A percentile compares a stretch with the other conserved stretches of the same genome.
Conservation (phyloP, 2,113 vertebrate genomes). For the Cyanocitta stelleri region DNA sequence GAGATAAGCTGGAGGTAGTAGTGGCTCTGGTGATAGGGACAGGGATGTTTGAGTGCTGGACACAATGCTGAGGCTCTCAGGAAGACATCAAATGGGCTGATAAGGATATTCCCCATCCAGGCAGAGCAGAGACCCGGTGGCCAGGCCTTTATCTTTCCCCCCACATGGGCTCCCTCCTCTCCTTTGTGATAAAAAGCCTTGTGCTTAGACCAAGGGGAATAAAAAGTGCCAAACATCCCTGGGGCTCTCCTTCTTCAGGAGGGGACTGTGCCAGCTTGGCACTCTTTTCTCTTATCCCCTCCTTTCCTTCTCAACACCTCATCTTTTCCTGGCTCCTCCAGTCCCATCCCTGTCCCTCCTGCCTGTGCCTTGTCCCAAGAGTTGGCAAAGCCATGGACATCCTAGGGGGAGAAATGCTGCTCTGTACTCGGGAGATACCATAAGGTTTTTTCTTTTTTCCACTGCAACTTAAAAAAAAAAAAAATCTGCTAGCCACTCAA, state of each 20-base stretch:
- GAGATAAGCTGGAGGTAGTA: constrained; percentile 37
- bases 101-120: constrained; percentile 17
- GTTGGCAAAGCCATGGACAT: not conserved
- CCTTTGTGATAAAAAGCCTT: not conserved
- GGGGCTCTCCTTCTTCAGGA: not conserved
- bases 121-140: not conserved
- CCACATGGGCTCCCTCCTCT: not conserved
- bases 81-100: constrained; percentile 37
- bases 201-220: not conserved
- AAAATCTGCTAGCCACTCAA: constrained; percentile 52
- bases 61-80: constrained; percentile 37
- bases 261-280: not conserved
- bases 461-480: constrained; percentile 20
- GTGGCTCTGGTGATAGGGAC: not conserved
- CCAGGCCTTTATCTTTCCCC: constrained; percentile 25
- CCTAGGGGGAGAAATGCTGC: not conserved
- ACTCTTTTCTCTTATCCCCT: not conserved
- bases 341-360: not conserved
- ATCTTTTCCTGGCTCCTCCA: not conserved
- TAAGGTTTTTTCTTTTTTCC: not conserved
- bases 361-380: not conserved
- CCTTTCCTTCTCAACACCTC: not conserved
- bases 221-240: not conserved
- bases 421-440: not conserved
- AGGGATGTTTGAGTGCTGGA: not conserved